Evolutionary conservation across 1,140 invertebrate genomes (phyloP).

Genomic region (Euglossa dilemma): DNA sequence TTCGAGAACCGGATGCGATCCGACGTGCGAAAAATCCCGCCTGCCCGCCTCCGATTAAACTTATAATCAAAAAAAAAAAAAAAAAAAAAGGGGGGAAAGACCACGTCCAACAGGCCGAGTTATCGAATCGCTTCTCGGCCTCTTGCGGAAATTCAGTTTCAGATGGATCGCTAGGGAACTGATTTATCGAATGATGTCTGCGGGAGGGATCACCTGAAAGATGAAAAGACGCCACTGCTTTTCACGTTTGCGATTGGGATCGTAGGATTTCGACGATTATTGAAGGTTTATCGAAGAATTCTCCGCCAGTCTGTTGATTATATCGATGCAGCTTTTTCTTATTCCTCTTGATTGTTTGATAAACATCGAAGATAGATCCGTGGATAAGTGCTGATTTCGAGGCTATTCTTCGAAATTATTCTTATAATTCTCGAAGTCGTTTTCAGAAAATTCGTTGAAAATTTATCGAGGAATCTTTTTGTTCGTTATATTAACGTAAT

Average conservation of each 20-base stretch:
- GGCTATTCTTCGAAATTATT: too few species aligned
- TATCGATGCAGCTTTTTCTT: too few species aligned
- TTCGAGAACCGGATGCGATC: conserved; percentile 4
- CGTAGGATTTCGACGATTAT: not conserved
- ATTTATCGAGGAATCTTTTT: too few species aligned
- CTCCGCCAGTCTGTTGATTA: too few species aligned
- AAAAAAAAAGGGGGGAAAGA: too few species aligned
- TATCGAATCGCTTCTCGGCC: conserved; percentile 10
- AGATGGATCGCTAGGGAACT: conserved; percentile 12
- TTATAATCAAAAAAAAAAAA: conserved; percentile 30
- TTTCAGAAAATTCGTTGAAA: too few species aligned
- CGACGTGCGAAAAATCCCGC: conserved; percentile 32
- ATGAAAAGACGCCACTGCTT: not conserved
- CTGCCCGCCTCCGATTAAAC: conserved; percentile 21
- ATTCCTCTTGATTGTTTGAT: too few species aligned
- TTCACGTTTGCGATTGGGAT: not conserved
- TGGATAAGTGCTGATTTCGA: too few species aligned
- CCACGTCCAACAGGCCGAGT: conserved; percentile 11
- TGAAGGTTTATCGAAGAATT: too few species aligned
- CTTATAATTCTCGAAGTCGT: too few species aligned
- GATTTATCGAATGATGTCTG: conserved; percentile 33
- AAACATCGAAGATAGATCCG: too few species aligned
- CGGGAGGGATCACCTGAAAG: not conserved
- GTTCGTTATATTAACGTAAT: too few species aligned
- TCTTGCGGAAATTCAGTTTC: conserved; percentile 30